These are phyloP conservation scores for Rhagonycha fulva DNA, from an alignment of 2,888 invertebrate species.

Conservation along the genomic window DNA sequence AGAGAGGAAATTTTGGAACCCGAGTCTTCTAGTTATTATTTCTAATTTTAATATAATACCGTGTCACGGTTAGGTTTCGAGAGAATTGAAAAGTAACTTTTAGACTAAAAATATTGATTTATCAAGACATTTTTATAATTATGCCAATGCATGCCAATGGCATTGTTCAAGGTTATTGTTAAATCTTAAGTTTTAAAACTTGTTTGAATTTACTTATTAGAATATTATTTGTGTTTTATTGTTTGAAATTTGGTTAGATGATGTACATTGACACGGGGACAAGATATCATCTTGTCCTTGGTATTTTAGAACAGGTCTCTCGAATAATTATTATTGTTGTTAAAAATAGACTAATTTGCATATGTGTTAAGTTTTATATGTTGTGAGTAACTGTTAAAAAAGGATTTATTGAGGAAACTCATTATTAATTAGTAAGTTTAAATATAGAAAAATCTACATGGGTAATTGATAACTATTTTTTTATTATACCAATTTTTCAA, in stretches of 20 bases:
- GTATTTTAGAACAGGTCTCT: not conserved
- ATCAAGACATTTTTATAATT: not conserved
- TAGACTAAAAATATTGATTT: not conserved
- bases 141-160: not conserved
- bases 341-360: not conserved
- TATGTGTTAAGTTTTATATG: not conserved
- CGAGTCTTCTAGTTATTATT: not conserved
- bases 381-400: not conserved
- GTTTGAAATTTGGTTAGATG: not conserved
- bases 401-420: not conserved
- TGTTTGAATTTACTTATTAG: not conserved
- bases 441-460: not conserved
- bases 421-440: not conserved
- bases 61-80: not conserved
- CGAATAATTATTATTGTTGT: not conserved
- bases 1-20: not conserved
- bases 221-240: slow-evolving; percentile 3
- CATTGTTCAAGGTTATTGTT: not conserved
- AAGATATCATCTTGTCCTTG: not conserved
- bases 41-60: not conserved
- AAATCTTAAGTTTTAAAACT: not conserved
- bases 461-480: not conserved
- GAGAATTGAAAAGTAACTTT: not conserved
- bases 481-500: not conserved
- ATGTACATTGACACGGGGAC: not conserved